Evolutionary conservation across 2,797 vertebrate species (phyloP).

Genomic region (Ctenopoma kingsleyae): DNA sequence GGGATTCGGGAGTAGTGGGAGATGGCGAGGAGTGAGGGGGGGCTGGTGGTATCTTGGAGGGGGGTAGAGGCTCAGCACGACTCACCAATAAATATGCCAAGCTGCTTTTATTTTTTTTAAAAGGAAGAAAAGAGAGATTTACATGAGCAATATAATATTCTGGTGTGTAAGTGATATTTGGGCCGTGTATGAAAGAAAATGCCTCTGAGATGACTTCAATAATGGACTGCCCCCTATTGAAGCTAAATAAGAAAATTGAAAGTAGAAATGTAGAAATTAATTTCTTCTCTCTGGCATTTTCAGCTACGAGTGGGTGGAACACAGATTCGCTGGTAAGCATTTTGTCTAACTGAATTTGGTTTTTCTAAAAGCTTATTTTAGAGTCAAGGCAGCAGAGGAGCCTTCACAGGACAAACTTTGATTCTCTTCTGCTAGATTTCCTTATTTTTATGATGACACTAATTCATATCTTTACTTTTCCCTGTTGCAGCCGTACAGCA

Average conservation of each 20-base stretch:
- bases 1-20: slow-evolving; percentile 51
- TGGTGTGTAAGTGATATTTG: slow-evolving; percentile 70
- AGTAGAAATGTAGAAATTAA: slow-evolving; percentile 68
- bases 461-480: slow-evolving; percentile 2
- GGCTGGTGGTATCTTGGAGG: slow-evolving; percentile 15
- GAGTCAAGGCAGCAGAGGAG: slow-evolving; percentile 5
- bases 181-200: slow-evolving; percentile 40
- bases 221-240: slow-evolving; percentile 50
- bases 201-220: slow-evolving; percentile 59
- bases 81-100: slow-evolving; percentile 79
- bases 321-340: slow-evolving; percentile 56
- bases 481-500: neutral
- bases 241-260: slow-evolving; percentile 69
- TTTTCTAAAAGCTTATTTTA: slow-evolving; percentile 39
- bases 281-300: slow-evolving; percentile 52
- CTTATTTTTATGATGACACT: slow-evolving; percentile 10
- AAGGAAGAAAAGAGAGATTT: slow-evolving; percentile 74
- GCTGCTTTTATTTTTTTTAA: slow-evolving; percentile 64
- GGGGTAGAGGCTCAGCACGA: slow-evolving; percentile 57
- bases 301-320: slow-evolving; percentile 28
- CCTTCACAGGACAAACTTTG: slow-evolving; percentile 17
- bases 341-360: slow-evolving; percentile 58
- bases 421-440: neutral
- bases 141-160: slow-evolving; percentile 76
- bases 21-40: slow-evolving; percentile 1